A percentile compares a stretch with the other conserved stretches of the same genome.
phyloP scores from a whole-genome alignment of 1,140 invertebrate species.

The Diorhabda sublineata region DNA sequence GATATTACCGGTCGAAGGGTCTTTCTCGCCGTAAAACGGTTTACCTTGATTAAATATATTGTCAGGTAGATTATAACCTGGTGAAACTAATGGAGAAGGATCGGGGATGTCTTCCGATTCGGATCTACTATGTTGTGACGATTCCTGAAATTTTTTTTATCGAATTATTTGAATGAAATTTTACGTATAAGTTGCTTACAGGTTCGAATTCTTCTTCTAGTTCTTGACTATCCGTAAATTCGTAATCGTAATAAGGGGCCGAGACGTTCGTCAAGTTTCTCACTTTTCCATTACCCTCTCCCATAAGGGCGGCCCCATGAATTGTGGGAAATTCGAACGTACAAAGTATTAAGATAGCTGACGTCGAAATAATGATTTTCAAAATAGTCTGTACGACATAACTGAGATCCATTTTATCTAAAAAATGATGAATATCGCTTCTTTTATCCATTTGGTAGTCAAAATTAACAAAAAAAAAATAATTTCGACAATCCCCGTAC shows the following conservation, averaged over 20 bases:
- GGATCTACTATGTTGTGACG: not conserved
- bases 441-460: no score
- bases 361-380: constrained; percentile 44
- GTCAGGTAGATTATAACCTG: constrained; percentile 45
- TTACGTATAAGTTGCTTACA: not conserved
- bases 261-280: constrained; percentile 21
- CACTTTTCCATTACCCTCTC: constrained; percentile 37
- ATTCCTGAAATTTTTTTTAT: not conserved
- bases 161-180: not conserved
- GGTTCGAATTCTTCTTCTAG: not conserved
- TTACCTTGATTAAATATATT: constrained; percentile 62
- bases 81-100: constrained; percentile 41
- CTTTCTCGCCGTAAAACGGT: constrained; percentile 65
- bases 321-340: constrained; percentile 11
- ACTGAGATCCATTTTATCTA: constrained; percentile 39
- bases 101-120: constrained; percentile 42
- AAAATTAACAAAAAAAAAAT: no score
- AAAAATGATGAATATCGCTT: not conserved
- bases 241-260: constrained; percentile 22
- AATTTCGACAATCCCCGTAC: no score
- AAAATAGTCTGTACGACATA: constrained; percentile 40
- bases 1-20: constrained; percentile 62
- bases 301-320: constrained; percentile 38
- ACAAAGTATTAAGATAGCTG: constrained; percentile 29
- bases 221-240: constrained; percentile 23